phyloP scores from a whole-genome alignment of 2,113 vertebrate species.

The Hirundichthys speculiger region DNA sequence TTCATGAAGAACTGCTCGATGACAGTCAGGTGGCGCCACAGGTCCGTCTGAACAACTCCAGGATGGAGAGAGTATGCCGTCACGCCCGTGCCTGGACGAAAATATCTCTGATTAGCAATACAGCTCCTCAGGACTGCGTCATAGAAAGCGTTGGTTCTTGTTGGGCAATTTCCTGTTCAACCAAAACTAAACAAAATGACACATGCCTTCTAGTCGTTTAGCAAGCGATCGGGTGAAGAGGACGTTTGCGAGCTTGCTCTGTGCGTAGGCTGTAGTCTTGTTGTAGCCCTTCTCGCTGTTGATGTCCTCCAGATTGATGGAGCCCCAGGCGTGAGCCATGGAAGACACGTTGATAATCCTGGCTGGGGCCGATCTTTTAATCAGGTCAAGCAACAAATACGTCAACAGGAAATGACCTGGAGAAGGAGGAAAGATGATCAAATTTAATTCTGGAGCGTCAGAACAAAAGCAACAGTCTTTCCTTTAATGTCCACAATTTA shows the following conservation, averaged over 20 bases:
- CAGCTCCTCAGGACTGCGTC: accelerated
- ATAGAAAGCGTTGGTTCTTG: no score
- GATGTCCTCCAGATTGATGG: conserved; percentile 82
- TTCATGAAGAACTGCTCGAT: conserved; percentile 61
- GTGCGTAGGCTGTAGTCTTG: conserved; percentile 74
- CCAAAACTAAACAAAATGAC: no score
- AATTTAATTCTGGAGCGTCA: background rate
- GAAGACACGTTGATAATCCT: conserved; percentile 82
- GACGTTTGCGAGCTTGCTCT: conserved; percentile 85
- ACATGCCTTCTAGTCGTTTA: conserved; percentile 76
- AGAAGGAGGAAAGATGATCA: background rate
- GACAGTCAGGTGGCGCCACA: conserved; percentile 75
- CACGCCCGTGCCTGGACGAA: conserved; percentile 72
- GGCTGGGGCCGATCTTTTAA: conserved; percentile 78
- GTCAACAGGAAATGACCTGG: conserved; percentile 84
- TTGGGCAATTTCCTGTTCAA: no score
- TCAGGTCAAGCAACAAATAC: conserved; percentile 78
- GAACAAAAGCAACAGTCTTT: background rate
- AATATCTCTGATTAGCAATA: background rate
- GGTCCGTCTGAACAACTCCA: conserved; percentile 79
- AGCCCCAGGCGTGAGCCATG: conserved; percentile 77
- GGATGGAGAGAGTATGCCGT: conserved; percentile 80
- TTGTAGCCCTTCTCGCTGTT: conserved; percentile 83
- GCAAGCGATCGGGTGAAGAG: conserved; percentile 79
- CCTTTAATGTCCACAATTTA: background rate